Percentiles rank a stretch among this genome's conserved stretches.
These are phyloP conservation scores for Mellivora capensis DNA, from an alignment of 2,113 vertebrate species.

Conservation along the genomic window DNA sequence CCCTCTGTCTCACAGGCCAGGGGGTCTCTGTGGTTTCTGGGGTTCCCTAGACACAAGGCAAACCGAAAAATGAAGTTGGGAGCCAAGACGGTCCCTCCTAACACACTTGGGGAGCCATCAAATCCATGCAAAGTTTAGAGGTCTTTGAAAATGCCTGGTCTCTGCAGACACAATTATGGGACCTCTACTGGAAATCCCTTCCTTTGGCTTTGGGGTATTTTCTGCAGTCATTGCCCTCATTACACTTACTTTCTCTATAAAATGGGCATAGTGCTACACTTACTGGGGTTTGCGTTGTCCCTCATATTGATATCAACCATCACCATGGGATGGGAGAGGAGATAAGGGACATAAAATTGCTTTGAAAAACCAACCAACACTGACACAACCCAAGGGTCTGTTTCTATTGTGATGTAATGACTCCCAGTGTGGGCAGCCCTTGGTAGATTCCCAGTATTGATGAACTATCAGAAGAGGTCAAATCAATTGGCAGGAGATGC, in stretches of 20 bases:
- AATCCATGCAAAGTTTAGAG: background rate
- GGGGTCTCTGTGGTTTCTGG: background rate
- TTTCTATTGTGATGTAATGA: background rate
- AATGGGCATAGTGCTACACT: background rate
- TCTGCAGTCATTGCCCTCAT: background rate
- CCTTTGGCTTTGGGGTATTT: background rate
- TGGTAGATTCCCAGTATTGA: background rate
- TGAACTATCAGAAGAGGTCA: background rate
- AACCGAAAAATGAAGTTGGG: background rate
- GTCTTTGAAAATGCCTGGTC: background rate
- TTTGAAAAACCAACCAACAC: background rate
- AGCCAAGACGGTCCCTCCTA: background rate
- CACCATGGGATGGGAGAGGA: background rate
- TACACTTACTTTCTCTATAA: background rate
- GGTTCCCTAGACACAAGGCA: background rate
- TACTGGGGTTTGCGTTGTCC: background rate
- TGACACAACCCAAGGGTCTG: background rate
- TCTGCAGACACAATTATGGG: background rate
- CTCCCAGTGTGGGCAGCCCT: background rate
- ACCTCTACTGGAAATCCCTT: background rate
- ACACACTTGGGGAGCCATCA: background rate
- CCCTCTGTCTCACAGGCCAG: background rate
- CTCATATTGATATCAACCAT: background rate
- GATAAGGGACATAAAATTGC: background rate
- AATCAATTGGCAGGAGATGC: background rate